A percentile compares a stretch with the other conserved stretches of the same genome.
Evolutionary conservation across 1,140 invertebrate species (phyloP).

Genomic region (Tetraneura akinire): DNA sequence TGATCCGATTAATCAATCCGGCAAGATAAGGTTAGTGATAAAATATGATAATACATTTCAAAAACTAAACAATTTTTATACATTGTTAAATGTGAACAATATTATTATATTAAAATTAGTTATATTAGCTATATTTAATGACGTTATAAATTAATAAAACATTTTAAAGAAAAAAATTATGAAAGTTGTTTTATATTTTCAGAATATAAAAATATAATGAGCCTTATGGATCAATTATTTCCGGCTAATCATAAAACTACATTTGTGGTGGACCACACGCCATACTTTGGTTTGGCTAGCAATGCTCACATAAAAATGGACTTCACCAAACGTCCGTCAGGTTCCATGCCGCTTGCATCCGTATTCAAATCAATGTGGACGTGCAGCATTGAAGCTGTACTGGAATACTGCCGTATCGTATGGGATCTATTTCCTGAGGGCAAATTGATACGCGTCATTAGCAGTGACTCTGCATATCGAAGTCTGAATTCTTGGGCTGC

Average conservation of each 20-base stretch:
- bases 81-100: too few species aligned
- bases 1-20: too few species aligned
- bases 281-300: conserved; percentile 83
- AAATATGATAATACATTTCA: too few species aligned
- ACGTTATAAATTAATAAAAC: too few species aligned
- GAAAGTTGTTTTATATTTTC: too few species aligned
- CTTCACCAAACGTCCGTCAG: conserved; percentile 72
- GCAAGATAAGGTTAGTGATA: too few species aligned
- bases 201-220: conserved; percentile 1
- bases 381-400: conserved; percentile 86
- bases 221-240: conserved; percentile 59
- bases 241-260: conserved; percentile 88
- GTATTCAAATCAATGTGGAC: conserved; percentile 93
- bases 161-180: too few species aligned
- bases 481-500: conserved; percentile 80
- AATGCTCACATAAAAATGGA: conserved; percentile 88
- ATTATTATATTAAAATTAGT: too few species aligned
- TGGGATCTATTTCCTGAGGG: conserved; percentile 92
- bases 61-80: too few species aligned
- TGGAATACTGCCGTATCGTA: conserved; percentile 94
- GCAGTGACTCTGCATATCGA: conserved; percentile 77
- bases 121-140: too few species aligned
- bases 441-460: conserved; percentile 82
- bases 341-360: conserved; percentile 73
- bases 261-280: conserved; percentile 90